These are phyloP conservation scores for Periophthalmodon schlosseri DNA, from an alignment of 2,113 vertebrate species.

Conservation along the genomic window DNA sequence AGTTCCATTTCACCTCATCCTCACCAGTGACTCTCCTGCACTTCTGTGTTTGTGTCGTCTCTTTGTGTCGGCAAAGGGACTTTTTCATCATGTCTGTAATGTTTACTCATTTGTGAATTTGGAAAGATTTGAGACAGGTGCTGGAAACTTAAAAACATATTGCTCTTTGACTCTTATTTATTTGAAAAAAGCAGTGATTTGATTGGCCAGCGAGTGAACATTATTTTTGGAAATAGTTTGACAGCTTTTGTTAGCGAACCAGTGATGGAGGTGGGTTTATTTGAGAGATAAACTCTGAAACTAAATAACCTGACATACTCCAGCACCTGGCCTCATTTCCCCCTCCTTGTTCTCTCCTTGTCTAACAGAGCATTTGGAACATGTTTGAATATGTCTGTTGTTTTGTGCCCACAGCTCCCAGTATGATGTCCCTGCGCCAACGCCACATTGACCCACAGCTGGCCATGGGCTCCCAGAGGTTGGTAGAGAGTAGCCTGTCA, in stretches of 20 bases:
- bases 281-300: no score
- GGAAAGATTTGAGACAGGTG: conserved; percentile 16
- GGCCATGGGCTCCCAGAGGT: conserved; percentile 95
- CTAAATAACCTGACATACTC: conserved; percentile 1
- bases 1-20: neutral
- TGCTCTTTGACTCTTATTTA: neutral
- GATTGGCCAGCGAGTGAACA: no score
- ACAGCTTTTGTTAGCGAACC: neutral
- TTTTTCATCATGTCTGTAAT: conserved; percentile 8
- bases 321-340: conserved; percentile 31
- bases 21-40: neutral
- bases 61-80: neutral
- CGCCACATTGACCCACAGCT: conserved; percentile 91
- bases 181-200: neutral
- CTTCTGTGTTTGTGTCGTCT: neutral
- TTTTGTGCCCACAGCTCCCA: conserved; percentile 85
- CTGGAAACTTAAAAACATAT: conserved; percentile 7
- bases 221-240: no score
- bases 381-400: conserved; percentile 30
- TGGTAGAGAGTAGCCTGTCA: conserved; percentile 89
- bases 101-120: conserved; percentile 4
- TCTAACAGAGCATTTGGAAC: neutral
- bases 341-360: conserved; percentile 1
- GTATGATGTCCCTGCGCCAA: conserved; percentile 90
- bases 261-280: neutral